These are phyloP conservation scores for Xestia rhomboidea DNA, from an alignment of 2,888 invertebrate genomes.

Conservation along the genomic window DNA sequence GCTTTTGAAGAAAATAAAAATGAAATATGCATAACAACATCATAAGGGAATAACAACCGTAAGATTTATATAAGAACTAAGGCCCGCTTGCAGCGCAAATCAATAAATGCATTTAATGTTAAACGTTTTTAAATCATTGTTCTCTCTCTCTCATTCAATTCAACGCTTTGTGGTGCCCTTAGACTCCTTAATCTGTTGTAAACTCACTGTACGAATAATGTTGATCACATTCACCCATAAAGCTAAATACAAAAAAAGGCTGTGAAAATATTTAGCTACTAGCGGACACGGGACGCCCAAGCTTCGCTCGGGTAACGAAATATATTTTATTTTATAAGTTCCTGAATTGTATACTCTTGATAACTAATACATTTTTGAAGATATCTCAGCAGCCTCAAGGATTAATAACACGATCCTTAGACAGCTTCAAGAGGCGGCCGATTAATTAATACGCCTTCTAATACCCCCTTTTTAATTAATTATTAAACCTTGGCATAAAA, in stretches of 20 bases:
- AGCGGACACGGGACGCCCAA: background rate
- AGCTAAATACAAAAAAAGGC: background rate
- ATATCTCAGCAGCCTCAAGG: background rate
- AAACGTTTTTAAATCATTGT: background rate
- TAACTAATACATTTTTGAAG: background rate
- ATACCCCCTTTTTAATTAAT: background rate
- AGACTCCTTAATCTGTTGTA: background rate
- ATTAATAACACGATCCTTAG: background rate
- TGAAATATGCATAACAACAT: background rate
- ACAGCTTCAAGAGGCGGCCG: constrained; percentile 6
- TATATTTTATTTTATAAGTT: background rate
- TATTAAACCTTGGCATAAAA: constrained; percentile 1
- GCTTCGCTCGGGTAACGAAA: background rate
- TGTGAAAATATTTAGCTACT: background rate
- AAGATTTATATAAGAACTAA: background rate
- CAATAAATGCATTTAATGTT: background rate
- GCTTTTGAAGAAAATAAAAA: background rate
- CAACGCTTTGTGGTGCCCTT: background rate
- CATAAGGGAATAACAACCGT: background rate
- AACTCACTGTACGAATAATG: background rate
- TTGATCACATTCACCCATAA: background rate
- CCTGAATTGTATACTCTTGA: background rate
- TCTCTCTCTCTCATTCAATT: background rate
- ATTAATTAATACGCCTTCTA: background rate
- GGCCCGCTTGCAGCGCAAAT: background rate